Evolutionary conservation across 2,797 vertebrate genomes (phyloP).

Genomic region (Heterohyrax brucei): DNA sequence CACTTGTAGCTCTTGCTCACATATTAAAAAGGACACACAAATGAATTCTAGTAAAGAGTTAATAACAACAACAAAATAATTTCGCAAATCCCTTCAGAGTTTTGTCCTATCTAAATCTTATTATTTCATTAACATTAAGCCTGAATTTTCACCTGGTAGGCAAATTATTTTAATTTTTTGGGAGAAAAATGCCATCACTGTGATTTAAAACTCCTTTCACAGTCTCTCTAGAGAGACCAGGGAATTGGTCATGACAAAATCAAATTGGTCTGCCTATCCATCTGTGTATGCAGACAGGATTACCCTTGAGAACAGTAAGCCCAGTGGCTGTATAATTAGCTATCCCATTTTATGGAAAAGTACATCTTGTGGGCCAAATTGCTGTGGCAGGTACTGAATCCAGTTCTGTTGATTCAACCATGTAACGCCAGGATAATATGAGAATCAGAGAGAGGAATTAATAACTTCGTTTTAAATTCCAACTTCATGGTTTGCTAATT

Average conservation of each 20-base stretch:
- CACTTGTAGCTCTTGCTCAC: background rate
- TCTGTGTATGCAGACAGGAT: background rate
- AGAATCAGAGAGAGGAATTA: background rate
- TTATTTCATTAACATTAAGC: background rate
- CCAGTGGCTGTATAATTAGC: background rate
- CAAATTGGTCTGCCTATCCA: background rate
- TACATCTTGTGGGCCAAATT: background rate
- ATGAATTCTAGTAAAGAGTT: background rate
- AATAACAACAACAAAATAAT: background rate
- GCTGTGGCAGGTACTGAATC: background rate
- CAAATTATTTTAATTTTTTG: background rate
- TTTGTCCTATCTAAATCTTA: background rate
- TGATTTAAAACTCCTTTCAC: background rate
- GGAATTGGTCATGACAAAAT: background rate
- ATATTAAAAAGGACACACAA: background rate
- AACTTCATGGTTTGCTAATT: background rate
- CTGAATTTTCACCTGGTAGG: background rate
- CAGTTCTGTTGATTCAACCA: background rate
- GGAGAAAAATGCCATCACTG: background rate
- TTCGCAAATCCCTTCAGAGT: background rate
- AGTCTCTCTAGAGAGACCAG: background rate
- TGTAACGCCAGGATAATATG: background rate
- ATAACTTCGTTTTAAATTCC: background rate
- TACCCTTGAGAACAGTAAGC: background rate
- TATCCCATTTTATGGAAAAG: background rate